Base-by-base conservation (phyloP, 2,888 invertebrate genomes). In the Lordiphosa fenestrarum region DNA sequence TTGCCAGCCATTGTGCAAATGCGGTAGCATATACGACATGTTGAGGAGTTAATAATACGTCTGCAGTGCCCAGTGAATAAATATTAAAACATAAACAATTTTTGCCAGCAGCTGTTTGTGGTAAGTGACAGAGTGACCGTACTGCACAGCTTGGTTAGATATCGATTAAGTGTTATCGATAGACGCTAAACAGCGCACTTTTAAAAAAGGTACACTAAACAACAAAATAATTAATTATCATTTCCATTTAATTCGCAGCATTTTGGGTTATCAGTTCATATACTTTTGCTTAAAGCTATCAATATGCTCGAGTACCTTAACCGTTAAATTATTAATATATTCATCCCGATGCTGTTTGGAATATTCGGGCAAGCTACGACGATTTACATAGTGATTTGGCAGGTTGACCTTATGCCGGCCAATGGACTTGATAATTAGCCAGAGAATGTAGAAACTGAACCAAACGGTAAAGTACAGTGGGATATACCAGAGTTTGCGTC, bases 1-100 rank as follows among this genome's bases (percentile, higher is more conserved):
- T 91, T 99, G 99, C 98, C 99, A 99, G 37, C 99, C 99, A 90
- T 99, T 99, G 91, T 98, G 97, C 84, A 99, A 93, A 95, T 99
- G 99, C 75, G 98, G 97, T 84, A 99, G 91, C 99, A 99, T 99
- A 91, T 99, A 99, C 90, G 99, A 99, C 99, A 99, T 99, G 67
- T 87, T 93, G 85, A 4, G 2, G 10, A 15, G 56, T 66, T 81
- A 47, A 49, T 68, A 57, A 56, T 58, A 9, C 3, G 7, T 30
- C 61, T 53, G 40, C 39, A 68, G 40, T 53, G 57, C 33, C 4
- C n/a, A 9, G 10, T 4, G 13, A 52, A 33, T n/a, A 54, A 39
- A 47, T 59, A 7, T 41, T 35, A 42, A 61, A 81, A 77, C 42
- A 56, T 78, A 82, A 78, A 78, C 83, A 78, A 78, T 57, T 39